These are phyloP conservation scores for Anas bernieri DNA, from an alignment of 2,797 vertebrate species.

Conservation along the genomic window DNA sequence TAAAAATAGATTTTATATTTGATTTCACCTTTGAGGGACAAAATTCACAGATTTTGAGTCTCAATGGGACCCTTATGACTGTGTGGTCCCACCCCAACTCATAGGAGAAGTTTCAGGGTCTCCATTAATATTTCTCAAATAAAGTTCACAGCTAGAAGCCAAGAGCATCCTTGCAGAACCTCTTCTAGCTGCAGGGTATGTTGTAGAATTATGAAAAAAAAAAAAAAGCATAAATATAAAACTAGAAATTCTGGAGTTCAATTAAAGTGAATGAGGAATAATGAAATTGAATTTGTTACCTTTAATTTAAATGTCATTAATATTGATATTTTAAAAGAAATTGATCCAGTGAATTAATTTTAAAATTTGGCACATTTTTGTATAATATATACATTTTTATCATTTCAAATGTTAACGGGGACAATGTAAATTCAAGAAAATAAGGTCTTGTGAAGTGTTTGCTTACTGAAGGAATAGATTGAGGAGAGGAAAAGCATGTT, in stretches of 20 bases:
- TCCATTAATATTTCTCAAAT: background rate
- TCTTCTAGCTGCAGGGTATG: background rate
- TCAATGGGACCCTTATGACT: background rate
- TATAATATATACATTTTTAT: background rate
- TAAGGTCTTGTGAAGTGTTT: background rate
- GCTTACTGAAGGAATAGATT: background rate
- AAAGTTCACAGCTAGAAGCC: background rate
- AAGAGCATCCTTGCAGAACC: background rate
- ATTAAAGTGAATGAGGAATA: background rate
- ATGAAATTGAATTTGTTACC: background rate
- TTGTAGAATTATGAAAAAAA: constrained; percentile 13
- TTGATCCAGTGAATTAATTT: background rate
- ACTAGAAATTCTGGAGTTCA: background rate
- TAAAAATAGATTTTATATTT: background rate
- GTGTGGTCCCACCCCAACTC: background rate
- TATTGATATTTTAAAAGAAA: background rate
- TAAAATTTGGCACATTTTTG: background rate
- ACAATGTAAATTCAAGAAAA: background rate
- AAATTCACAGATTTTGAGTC: background rate
- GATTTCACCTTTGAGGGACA: background rate
- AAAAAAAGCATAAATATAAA: background rate
- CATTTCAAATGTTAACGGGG: background rate
- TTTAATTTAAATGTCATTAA: background rate
- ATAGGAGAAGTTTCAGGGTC: background rate
- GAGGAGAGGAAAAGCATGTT: background rate